Evolutionary conservation across 2,888 invertebrate genomes (phyloP), one percentile per base, ranked within the genome.

Genomic region (Trachelus tabidus): DNA sequence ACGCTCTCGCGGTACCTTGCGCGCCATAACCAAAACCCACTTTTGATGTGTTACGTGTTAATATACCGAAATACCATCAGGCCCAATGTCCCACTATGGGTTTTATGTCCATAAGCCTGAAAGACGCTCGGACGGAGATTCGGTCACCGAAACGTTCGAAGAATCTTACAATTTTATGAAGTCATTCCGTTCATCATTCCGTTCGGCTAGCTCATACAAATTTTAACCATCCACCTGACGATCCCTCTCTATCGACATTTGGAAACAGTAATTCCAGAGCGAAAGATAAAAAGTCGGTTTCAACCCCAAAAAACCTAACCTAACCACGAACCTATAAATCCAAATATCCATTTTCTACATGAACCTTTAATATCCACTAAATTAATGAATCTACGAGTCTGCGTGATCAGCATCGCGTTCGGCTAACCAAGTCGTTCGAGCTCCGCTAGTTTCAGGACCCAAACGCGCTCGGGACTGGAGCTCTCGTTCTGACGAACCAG

Each of bases 21-120:
- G 81, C 34, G 56, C 56, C 56, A 56, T 56, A 40, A 56, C 56
- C 56, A 56, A 71, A 71, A 31, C 12, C 12, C 31, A 30, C 71
- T 82, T 85, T 85, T 88, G 88, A 89, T 89, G 85, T 87, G 89
- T 89, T 89, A 89, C 86, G 88, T 90, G 89, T 90, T 89, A 89
- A 90, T 90, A 89, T 84, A 85, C 85, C 77, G 79, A 80, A 82
- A 77, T 80, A 79, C 69, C 76, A 74, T 76, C 77, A 80, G 75
- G 77, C 79, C 77, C 75, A 76, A 81, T 78, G 80, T 80, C 78
- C 80, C 76, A 75, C 81, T 79, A 75, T 71, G 75, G 73, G 35
- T 77, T 69, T 77, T 35, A 75, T 34, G 73, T 74, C 34, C 77
- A 71, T 80, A 77, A 69, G 34, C 75, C 73, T 37, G 71, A 69